Evolutionary conservation across 2,797 vertebrate genomes (phyloP).

Genomic region (Sebastolobus altivelis): DNA sequence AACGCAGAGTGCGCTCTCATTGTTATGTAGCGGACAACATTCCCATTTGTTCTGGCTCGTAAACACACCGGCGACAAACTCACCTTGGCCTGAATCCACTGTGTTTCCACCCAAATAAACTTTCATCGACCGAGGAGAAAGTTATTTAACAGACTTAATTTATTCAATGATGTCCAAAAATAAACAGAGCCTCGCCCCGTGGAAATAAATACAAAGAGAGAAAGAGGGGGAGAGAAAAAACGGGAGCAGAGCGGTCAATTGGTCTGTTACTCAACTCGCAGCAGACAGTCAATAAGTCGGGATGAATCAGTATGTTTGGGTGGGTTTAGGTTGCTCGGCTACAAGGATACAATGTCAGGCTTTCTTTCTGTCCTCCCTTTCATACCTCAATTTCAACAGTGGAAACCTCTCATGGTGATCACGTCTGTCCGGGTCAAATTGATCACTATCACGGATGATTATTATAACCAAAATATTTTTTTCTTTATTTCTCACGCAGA

Average conservation of each 20-base stretch:
- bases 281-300: neutral
- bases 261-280: slow-evolving; percentile 15
- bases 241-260: slow-evolving; percentile 18
- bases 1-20: slow-evolving; percentile 31
- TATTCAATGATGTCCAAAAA: slow-evolving; percentile 54
- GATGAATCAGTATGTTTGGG: slow-evolving; percentile 17
- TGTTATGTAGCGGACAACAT: slow-evolving; percentile 46
- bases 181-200: slow-evolving; percentile 14
- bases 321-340: neutral
- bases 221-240: neutral
- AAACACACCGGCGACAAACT: slow-evolving; percentile 44
- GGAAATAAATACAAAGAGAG: slow-evolving; percentile 31
- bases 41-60: slow-evolving; percentile 33
- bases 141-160: slow-evolving; percentile 48
- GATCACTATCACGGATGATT: too few relatives aligned
- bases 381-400: slow-evolving; percentile 1
- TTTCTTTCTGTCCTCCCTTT: neutral
- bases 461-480: too few relatives aligned
- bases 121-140: slow-evolving; percentile 26
- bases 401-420: too few relatives aligned
- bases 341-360: neutral
- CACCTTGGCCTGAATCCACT: slow-evolving; percentile 42
- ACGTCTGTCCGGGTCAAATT: too few relatives aligned
- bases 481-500: too few relatives aligned
- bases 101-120: slow-evolving; percentile 49